Evolutionary conservation across 2,797 vertebrate species (phyloP), one percentile per base, ranked within the genome.

Genomic region (Malacoctenus gilli): DNA sequence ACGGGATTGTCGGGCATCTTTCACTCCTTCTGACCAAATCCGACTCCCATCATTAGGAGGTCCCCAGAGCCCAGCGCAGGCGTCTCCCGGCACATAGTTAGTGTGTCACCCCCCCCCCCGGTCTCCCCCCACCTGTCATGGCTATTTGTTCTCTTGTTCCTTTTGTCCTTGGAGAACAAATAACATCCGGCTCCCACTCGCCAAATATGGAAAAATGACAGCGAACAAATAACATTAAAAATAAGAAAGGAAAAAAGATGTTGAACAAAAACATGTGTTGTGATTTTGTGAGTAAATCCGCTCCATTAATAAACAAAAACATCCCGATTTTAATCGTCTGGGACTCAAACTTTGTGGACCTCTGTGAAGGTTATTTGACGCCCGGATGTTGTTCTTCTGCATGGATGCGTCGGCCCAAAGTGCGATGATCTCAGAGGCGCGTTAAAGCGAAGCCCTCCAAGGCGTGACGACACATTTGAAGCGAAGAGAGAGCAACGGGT

Each of bases 261-360:
- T 28, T 28, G 25, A 28, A 28, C 25, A 28, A 28, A 37, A 25
- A 12, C 36, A 28, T 9, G 9, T 4, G 40, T 31, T 28, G 72
- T 66, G 52, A 44, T 53, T 48, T 54, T 54, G 31, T 23, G 21
- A 23, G 34, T 14, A 54, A 70, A 57, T 66, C 25, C 38, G 46
- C 49, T 42, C 20, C 43, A 10, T 56, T 77, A 65, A 78, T 51
- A 74, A 79, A 75, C 62, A 73, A 79, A 70, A 66, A 74, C 25
- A 65, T 38, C 50, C 51, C 13, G 59, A 42, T 68, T 69, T 79
- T 78, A 63, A 76, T 60, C 75, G 53, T 50, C 31, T 14, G 35
- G 44, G 21, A 49, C 67, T 64, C 40, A 56, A 32, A 60, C 61
- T 75, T 39, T 76, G 49, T n/a, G 18, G 12, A 44, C 73, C 72